Conservation (phyloP, 2,888 invertebrate species). For the Mechanitis mazaeus region DNA sequence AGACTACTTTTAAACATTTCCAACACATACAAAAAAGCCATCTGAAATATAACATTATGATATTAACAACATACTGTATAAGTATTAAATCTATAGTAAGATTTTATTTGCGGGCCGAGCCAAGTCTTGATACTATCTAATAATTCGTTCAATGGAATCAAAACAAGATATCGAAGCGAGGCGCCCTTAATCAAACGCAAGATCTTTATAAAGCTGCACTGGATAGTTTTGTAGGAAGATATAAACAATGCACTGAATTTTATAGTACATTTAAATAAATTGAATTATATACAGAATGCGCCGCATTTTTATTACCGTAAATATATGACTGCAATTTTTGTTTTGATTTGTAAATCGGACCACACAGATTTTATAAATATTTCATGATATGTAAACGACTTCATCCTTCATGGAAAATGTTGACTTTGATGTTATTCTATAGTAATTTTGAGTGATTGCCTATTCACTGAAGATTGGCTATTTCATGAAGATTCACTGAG, state of each 20-base stretch:
- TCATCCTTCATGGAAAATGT: constrained; percentile 57
- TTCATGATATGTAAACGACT: constrained; percentile 70
- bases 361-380: constrained; percentile 60
- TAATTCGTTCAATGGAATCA: constrained; percentile 57
- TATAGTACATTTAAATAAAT: neutral
- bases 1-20: neutral
- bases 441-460: constrained; percentile 27
- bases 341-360: neutral
- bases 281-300: neutral
- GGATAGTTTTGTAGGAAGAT: constrained; percentile 37
- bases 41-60: neutral
- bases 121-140: constrained; percentile 56
- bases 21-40: neutral
- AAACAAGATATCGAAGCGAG: constrained; percentile 49
- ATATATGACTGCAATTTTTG: no score
- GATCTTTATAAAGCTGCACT: constrained; percentile 31
- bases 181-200: constrained; percentile 45
- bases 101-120: constrained; percentile 61
- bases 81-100: constrained; percentile 49
- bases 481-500: constrained; percentile 17
- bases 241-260: constrained; percentile 7
- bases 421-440: constrained; percentile 46
- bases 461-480: constrained; percentile 25
- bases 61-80: constrained; percentile 38
- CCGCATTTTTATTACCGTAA: no score